Evolutionary conservation across 2,888 invertebrate species (phyloP).

Genomic region (Phyllotreta striolata): DNA sequence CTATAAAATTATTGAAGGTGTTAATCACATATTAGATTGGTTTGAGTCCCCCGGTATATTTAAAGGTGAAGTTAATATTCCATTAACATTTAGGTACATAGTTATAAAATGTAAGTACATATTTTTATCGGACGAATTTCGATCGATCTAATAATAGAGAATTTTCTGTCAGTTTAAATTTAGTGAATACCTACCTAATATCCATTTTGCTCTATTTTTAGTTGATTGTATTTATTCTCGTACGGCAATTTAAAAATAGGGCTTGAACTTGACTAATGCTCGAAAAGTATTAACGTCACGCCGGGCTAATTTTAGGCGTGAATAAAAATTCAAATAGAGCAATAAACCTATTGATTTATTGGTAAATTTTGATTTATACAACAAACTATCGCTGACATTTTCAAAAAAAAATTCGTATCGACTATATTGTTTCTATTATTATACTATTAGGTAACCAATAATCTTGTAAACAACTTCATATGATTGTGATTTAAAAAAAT

Average conservation of each 20-base stretch:
- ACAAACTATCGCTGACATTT: too few relatives aligned
- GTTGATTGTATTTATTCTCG: conserved; percentile 22
- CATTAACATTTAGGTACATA: not conserved
- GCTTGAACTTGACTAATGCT: conserved; percentile 24
- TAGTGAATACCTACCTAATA: not conserved
- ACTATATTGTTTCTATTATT: too few relatives aligned
- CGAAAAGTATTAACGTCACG: conserved; percentile 13
- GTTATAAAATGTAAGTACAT: not conserved
- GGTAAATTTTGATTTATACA: not conserved
- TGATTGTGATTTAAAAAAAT: too few relatives aligned
- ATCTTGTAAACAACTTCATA: too few relatives aligned
- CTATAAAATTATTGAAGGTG: too few relatives aligned
- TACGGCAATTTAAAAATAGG: conserved; percentile 22
- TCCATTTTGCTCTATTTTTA: conserved; percentile 15
- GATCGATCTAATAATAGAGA: conserved; percentile 7
- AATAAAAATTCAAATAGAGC: conserved; percentile 1
- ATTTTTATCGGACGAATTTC: conserved; percentile 5
- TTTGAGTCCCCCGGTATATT: not conserved
- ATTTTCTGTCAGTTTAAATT: conserved; percentile 9
- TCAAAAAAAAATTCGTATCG: too few relatives aligned
- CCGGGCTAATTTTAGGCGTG: conserved; percentile 12
- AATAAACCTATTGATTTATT: conserved; percentile 9
- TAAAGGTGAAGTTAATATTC: not conserved
- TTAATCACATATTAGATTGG: too few relatives aligned
- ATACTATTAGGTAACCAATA: too few relatives aligned